phyloP scores from a whole-genome alignment of 53 echinoderm and acorn worm genomes.

The Henricia sp. region DNA sequence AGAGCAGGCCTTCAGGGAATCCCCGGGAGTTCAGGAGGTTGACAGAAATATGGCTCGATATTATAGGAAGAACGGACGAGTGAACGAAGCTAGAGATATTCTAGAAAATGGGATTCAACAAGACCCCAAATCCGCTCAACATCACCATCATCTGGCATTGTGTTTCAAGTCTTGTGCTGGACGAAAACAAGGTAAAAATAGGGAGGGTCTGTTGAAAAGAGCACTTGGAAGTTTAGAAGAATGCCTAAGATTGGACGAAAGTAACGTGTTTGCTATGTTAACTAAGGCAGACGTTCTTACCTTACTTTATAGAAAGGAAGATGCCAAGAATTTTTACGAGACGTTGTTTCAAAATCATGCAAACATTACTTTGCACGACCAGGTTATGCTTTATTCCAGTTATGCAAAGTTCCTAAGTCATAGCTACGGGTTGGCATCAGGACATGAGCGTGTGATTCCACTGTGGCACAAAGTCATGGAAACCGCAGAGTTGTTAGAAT shows the following conservation, averaged over 20 bases:
- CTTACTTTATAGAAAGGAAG: neutral
- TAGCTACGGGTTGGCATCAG: neutral
- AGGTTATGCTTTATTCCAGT: neutral
- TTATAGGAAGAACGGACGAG: neutral
- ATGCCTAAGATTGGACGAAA: neutral
- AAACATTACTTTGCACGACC: neutral
- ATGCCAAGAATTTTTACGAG: neutral
- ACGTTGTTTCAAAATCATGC: neutral
- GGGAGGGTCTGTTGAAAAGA: neutral
- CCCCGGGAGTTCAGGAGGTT: neutral
- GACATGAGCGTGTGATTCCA: neutral
- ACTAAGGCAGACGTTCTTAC: neutral
- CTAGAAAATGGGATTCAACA: neutral
- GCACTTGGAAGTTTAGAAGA: neutral
- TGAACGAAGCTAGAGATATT: neutral
- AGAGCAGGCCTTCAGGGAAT: neutral
- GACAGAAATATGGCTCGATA: neutral
- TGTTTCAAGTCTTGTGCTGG: neutral
- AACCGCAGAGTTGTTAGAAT: neutral
- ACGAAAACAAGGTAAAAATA: neutral
- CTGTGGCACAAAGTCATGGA: constrained; percentile 18
- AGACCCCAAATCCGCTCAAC: neutral
- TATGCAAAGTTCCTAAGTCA: neutral
- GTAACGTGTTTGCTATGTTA: neutral
- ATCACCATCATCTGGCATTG: constrained; percentile 11